Percentiles rank a stretch among this genome's conserved stretches.
phyloP scores from a whole-genome alignment of 92 coral and sea anemone genomes.

The Actinostola sp. region DNA sequence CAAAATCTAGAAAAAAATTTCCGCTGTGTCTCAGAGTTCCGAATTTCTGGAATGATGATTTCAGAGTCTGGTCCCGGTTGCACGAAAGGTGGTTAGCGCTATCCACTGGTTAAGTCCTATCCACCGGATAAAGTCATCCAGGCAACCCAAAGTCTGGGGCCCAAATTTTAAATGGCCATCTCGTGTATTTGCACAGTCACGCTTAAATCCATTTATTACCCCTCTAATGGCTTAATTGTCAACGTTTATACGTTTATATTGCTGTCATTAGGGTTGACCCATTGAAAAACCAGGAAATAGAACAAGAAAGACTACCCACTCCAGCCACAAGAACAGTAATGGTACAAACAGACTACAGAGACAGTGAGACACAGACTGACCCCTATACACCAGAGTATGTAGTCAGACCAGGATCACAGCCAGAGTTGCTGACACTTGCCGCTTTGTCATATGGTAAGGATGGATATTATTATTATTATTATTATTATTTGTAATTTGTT shows the following conservation, averaged over 20 bases:
- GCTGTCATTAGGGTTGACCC: slow-evolving; percentile 65
- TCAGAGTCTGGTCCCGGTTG: too few species aligned
- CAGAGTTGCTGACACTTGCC: slow-evolving; percentile 92
- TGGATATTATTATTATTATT: neutral
- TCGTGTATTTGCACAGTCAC: too few species aligned
- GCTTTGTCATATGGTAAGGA: slow-evolving; percentile 89
- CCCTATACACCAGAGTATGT: slow-evolving; percentile 99
- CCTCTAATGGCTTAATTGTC: too few species aligned
- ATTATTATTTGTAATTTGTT: neutral
- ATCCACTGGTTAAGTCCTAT: too few species aligned
- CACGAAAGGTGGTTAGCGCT: too few species aligned
- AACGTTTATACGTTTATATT: neutral
- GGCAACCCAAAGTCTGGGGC: too few species aligned
- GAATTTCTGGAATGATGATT: too few species aligned
- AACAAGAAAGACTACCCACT: slow-evolving; percentile 79
- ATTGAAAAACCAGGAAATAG: slow-evolving; percentile 63
- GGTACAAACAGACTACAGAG: slow-evolving; percentile 98
- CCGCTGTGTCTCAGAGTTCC: too few species aligned
- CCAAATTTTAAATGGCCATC: too few species aligned
- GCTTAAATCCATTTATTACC: too few species aligned
- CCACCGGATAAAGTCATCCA: too few species aligned
- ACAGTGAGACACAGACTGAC: slow-evolving; percentile 97
- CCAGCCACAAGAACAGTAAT: slow-evolving; percentile 96
- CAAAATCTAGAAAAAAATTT: too few species aligned
- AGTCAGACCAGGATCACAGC: slow-evolving; percentile 94